A percentile compares a stretch with the other conserved stretches of the same genome.
Conservation (phyloP, 2,113 vertebrate species). For the Heterochromis multidens region DNA sequence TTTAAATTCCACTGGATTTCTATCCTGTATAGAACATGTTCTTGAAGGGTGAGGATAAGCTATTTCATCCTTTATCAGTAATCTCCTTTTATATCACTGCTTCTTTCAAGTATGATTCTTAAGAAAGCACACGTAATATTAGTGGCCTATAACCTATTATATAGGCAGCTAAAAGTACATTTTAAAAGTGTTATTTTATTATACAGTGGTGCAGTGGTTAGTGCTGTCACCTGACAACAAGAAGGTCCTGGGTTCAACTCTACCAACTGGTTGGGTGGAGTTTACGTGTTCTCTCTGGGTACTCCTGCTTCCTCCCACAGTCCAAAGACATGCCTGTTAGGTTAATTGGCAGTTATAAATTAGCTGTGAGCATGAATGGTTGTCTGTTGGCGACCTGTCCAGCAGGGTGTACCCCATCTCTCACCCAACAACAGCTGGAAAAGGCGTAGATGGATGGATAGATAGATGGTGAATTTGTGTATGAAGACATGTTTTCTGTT, state of each 20-base stretch:
- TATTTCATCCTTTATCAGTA: background rate
- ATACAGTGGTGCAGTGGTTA: accelerated
- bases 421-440: background rate
- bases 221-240: background rate
- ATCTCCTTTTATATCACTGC: background rate
- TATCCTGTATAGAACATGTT: background rate
- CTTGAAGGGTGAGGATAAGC: background rate
- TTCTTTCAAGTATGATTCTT: background rate
- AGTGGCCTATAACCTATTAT: background rate
- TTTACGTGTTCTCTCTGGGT: no score
- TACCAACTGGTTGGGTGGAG: background rate
- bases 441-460: background rate
- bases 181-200: background rate
- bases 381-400: no score
- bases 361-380: no score
- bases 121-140: background rate
- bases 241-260: background rate
- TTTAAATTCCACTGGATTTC: background rate
- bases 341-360: no score
- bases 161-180: background rate
- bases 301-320: no score
- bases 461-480: background rate
- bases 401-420: no score
- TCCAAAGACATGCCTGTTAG: no score
- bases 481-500: background rate